phyloP scores from a whole-genome alignment of 2,797 vertebrate species.

The Pipistrellus nathusii region DNA sequence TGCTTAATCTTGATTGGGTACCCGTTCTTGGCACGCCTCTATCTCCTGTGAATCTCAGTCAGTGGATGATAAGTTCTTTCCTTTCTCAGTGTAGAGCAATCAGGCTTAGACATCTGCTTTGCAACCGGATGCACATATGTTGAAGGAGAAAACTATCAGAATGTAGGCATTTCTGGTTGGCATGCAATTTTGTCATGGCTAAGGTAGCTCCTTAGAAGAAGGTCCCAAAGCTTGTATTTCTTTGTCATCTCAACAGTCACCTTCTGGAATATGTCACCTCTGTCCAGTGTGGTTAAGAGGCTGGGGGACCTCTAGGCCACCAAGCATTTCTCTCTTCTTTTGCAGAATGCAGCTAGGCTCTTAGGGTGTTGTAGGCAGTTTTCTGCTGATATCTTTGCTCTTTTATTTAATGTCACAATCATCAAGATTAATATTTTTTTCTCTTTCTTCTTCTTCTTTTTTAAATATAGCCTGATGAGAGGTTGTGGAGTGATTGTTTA shows the following conservation, averaged over 20 bases:
- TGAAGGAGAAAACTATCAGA: slow-evolving; percentile 49
- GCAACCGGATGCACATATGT: slow-evolving; percentile 36
- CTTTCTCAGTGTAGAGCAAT: neutral
- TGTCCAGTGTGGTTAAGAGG: neutral
- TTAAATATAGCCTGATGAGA: slow-evolving; percentile 27
- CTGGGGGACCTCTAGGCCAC: neutral
- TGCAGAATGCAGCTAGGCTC: neutral
- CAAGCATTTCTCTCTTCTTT: neutral
- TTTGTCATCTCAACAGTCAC: neutral
- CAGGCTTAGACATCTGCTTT: slow-evolving; percentile 57
- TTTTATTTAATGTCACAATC: neutral
- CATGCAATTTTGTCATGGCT: neutral
- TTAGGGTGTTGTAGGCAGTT: neutral
- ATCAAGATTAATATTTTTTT: neutral
- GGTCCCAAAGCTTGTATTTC: neutral
- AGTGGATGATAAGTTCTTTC: slow-evolving; percentile 34
- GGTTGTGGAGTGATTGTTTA: neutral
- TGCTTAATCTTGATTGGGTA: slow-evolving; percentile 2
- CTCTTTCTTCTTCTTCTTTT: neutral
- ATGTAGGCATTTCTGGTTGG: slow-evolving; percentile 56
- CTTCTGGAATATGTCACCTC: neutral
- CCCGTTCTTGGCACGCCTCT: slow-evolving; percentile 37
- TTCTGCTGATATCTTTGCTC: neutral
- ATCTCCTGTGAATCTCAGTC: slow-evolving; percentile 13
- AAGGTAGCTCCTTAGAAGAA: neutral